Evolutionary conservation across 1,140 invertebrate species (phyloP), one percentile per base, ranked within the genome.

Genomic region (Diachasmimorpha longicaudata): DNA sequence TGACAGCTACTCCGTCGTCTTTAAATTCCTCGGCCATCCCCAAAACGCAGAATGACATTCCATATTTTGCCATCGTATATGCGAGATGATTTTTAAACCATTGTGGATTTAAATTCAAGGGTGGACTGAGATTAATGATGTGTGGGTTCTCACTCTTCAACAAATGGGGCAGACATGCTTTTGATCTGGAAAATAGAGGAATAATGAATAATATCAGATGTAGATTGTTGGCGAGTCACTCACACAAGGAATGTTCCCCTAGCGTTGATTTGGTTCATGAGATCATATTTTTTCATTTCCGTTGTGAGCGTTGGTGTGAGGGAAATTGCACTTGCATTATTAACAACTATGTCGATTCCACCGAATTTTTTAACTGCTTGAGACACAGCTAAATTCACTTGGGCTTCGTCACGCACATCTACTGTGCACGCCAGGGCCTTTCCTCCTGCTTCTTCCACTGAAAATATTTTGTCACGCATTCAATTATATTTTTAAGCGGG

Each of bases 51-150:
- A 99, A 97, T 0, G 97, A 98, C 98, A 99, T 99, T 19, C 98
- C 98, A 85, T 98, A 99, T 83, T 99, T 99, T 0, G 98, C 96
- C 93, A 99, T 99, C 0, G 98, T 99, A 86, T 99, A 99, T 0
- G 97, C 97, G 68, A 98, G 94, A 90, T 99, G 96, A 81, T 95
- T 92, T 72, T 93, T 92, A 86, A 99, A 99, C 98, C 98, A 99
- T 79, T 92, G 89, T 0, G 96, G 92, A 77, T 94, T 92, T 93
- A 99, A 92, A 84, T 94, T 97, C 10, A 99, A 87, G 2, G 98
- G 98, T 21, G 98, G 98, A 75, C 96, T 98, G 10, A 99, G 90
- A 86, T 99, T 99, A 4, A 99, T 90, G 82, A 99, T 99, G 82
- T 99, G 98, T 4, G 97, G 95, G 90, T 98, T 98, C 76, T 93